Conservation (phyloP, 1,140 invertebrate species). For the Apis mellifera region DNA sequence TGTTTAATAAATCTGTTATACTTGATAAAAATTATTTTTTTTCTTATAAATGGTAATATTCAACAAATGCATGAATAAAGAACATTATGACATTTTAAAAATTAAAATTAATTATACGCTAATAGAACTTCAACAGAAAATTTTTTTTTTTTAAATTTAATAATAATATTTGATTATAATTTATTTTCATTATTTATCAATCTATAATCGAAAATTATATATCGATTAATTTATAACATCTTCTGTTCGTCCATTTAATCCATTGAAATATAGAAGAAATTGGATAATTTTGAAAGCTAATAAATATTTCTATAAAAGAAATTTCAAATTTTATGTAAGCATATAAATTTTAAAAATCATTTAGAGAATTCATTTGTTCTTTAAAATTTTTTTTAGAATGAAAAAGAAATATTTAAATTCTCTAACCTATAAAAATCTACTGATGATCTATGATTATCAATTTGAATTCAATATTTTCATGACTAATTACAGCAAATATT, state of each 20-base stretch:
- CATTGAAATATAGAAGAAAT: too few species aligned
- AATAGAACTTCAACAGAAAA: too few species aligned
- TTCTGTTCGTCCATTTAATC: too few species aligned
- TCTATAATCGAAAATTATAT: not conserved
- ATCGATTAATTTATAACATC: not conserved
- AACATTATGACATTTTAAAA: not conserved
- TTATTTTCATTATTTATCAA: not conserved
- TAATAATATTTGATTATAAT: not conserved
- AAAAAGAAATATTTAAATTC: not conserved
- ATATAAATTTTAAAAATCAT: constrained; percentile 72
- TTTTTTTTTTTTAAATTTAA: too few species aligned
- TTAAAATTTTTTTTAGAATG: constrained; percentile 54
- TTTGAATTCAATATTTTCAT: not conserved
- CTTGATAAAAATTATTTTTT: too few species aligned
- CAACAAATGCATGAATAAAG: not conserved
- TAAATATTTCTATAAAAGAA: constrained; percentile 7
- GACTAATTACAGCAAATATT: not conserved
- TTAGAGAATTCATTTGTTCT: constrained; percentile 60
- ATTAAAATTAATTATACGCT: not conserved
- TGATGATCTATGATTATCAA: not conserved
- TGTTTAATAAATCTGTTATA: too few species aligned
- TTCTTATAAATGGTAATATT: too few species aligned
- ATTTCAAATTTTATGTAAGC: constrained; percentile 65
- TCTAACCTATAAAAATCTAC: constrained; percentile 9
- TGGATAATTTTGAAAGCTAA: constrained; percentile 40